Evolutionary conservation across 2,113 vertebrate genomes (phyloP), one percentile per base, ranked within the genome.

Genomic region (Chroicocephalus ridibundus): DNA sequence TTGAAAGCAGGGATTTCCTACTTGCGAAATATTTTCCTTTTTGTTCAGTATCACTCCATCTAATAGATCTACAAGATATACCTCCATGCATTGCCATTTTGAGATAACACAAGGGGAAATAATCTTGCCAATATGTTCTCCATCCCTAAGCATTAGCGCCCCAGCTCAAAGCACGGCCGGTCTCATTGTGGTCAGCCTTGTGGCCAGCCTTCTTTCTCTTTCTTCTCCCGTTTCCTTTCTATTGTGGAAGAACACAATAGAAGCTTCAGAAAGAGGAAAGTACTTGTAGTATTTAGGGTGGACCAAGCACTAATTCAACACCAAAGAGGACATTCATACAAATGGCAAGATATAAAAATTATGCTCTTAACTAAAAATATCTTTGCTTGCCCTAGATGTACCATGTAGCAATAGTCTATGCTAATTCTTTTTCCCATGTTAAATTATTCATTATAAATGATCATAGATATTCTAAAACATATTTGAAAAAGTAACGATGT

Each of bases 231-330:
- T 70, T 97, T 97, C 91, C 95, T 96, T 84, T 96, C 89, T 82
- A 94, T 95, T 96, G 95, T 97, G 61, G 83, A 91, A 82, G 51
- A 89, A 80, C 27, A 97, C 91, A 97, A 95, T 95, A 82, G 91
- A 61, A 77, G 26, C n/a, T 90, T 70, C 81, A 90, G 36, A 61
- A 80, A 93, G 58, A 91, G 91, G 93, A 95, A 95, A 94, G 72
- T 87, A 65, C 62, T 95, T 76, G 65, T 46, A 94, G 65, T 74
- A 86, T 77, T 95, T 74, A 93, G 91, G 87, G 89, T 93, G 95
- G 93, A 49, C 89, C 62, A 85, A 97, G 85, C 54, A 71, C 47
- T 91, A 60, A 75, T 79, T 93, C 77, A 86, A 87, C 74, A 93
- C 84, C 18, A 79, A 93, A 87, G 66, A 79, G 22, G 40, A 76